Conservation (phyloP, 2,797 vertebrate genomes). For the Argentina silus region DNA sequence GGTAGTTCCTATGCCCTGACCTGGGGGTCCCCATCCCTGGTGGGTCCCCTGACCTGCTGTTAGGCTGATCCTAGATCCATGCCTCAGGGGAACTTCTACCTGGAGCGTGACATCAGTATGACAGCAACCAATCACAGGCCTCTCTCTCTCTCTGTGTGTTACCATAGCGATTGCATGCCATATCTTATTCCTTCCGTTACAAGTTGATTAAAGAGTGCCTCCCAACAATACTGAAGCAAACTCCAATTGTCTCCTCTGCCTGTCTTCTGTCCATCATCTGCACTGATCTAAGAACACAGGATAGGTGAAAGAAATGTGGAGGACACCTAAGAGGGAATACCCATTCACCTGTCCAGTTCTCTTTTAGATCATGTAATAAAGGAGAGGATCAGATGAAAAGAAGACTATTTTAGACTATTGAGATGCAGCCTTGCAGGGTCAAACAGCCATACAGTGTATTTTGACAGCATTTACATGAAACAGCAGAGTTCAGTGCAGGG, state of each 20-base stretch:
- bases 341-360: not conserved
- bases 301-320: too few species aligned
- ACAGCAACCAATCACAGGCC: slow-evolving; percentile 7
- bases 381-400: slow-evolving; percentile 14
- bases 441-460: too few species aligned
- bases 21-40: too few species aligned
- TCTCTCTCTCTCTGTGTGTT: not conserved
- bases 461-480: too few species aligned
- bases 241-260: not conserved
- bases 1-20: not conserved
- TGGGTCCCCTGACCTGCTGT: not conserved
- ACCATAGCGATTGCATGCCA: not conserved
- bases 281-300: not conserved
- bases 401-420: slow-evolving; percentile 11
- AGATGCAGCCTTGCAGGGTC: slow-evolving; percentile 23
- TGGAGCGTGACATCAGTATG: slow-evolving; percentile 2
- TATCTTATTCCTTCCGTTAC: not conserved
- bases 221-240: not conserved
- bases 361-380: not conserved
- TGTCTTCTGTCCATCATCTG: slow-evolving; percentile 9
- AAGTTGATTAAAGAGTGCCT: not conserved
- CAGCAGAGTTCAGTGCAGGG: not conserved
- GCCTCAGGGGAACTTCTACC: not conserved
- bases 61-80: slow-evolving; percentile 1
- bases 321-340: not conserved